phyloP scores from a whole-genome alignment of 2,888 invertebrate species.

The Ophion obscuratus region DNA sequence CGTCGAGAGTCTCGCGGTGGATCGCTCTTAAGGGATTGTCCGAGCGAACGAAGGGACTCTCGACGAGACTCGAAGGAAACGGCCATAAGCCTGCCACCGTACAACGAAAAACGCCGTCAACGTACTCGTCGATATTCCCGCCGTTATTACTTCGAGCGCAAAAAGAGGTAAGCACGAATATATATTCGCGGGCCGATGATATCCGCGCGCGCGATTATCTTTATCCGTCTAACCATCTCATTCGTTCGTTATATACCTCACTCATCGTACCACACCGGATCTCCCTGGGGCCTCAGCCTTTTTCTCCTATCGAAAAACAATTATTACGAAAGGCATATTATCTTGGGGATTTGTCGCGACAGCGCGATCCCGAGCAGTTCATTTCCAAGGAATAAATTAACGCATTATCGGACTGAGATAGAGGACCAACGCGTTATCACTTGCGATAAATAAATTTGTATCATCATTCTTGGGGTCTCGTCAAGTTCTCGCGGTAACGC shows the following conservation, averaged over 20 bases:
- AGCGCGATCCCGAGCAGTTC: background rate
- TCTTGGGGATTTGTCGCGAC: background rate
- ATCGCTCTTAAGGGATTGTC: constrained; percentile 68
- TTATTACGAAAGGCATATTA: constrained; percentile 12
- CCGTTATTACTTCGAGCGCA: constrained; percentile 77
- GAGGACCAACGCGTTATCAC: no score
- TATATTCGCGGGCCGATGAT: background rate
- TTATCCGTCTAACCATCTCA: constrained; percentile 6
- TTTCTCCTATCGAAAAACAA: background rate
- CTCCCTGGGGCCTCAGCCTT: background rate
- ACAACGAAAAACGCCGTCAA: constrained; percentile 73
- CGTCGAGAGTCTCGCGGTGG: constrained; percentile 72
- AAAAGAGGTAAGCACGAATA: constrained; percentile 76
- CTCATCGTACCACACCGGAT: background rate
- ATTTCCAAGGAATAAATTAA: background rate
- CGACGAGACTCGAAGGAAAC: constrained; percentile 74
- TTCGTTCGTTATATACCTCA: background rate
- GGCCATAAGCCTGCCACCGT: constrained; percentile 67
- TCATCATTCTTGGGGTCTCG: background rate
- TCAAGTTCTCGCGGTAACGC: no score
- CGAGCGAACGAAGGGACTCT: constrained; percentile 70
- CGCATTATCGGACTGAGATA: background rate
- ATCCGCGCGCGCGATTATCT: constrained; percentile 15
- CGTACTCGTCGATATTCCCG: constrained; percentile 77
- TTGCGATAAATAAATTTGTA: background rate